Evolutionary conservation across 2,888 invertebrate genomes (phyloP).

Genomic region (Helleia helle): DNA sequence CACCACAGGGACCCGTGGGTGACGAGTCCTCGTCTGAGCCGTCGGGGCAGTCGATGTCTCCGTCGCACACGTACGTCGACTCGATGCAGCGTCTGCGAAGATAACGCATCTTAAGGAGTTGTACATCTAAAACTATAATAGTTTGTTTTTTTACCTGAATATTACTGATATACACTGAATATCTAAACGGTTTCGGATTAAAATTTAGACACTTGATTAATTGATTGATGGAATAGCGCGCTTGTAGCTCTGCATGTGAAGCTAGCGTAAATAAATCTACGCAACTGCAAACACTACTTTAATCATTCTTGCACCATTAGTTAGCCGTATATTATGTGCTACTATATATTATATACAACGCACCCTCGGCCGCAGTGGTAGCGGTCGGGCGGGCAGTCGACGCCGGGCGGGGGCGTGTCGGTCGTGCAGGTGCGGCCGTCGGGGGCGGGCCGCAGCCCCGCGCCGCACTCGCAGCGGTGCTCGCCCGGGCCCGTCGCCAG

Average conservation of each 20-base stretch:
- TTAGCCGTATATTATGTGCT: too few species aligned
- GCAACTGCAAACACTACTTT: too few species aligned
- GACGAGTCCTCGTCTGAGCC: constrained; percentile 81
- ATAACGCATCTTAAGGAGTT: not conserved
- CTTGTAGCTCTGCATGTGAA: too few species aligned
- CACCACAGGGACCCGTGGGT: constrained; percentile 76
- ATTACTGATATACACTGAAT: not conserved
- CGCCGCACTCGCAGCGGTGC: constrained; percentile 72
- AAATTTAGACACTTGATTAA: too few species aligned
- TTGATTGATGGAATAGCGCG: too few species aligned
- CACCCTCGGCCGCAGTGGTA: constrained; percentile 73
- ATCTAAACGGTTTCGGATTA: too few species aligned
- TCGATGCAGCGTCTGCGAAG: constrained; percentile 78
- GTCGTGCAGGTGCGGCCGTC: constrained; percentile 26
- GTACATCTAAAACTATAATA: too few species aligned
- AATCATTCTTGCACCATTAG: too few species aligned
- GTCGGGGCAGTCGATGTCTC: constrained; percentile 82
- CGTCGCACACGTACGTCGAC: constrained; percentile 81
- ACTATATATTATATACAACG: too few species aligned
- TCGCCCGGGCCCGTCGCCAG: constrained; percentile 76
- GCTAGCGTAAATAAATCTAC: too few species aligned
- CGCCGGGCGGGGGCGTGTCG: constrained; percentile 26
- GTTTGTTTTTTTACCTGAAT: not conserved
- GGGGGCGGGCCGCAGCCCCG: constrained; percentile 18
- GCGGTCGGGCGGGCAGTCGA: constrained; percentile 34